These are phyloP conservation scores for Tanytarsus gracilentus DNA, from an alignment of 2,888 invertebrate species.

Conservation along the genomic window DNA sequence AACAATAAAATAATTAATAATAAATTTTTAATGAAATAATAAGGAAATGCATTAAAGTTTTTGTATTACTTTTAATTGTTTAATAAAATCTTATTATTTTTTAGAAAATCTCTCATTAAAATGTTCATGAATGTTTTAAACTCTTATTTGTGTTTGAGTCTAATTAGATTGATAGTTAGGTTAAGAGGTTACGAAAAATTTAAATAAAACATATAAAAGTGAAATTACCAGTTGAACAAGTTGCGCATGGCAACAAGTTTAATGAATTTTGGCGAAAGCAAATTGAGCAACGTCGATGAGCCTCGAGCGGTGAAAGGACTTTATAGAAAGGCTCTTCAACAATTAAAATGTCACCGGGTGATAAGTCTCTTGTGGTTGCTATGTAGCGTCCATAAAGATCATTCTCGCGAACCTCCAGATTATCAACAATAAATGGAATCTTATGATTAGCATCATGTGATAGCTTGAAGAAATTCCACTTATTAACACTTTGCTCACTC, in stretches of 20 bases:
- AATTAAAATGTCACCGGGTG: slow-evolving; percentile 65
- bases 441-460: slow-evolving; percentile 38
- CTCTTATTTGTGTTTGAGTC: too few relatives aligned
- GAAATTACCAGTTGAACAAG: slow-evolving; percentile 35
- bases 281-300: slow-evolving; percentile 41
- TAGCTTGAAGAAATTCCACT: slow-evolving; percentile 21
- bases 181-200: too few relatives aligned
- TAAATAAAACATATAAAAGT: not conserved
- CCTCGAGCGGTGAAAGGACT: slow-evolving; percentile 42
- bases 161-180: too few relatives aligned
- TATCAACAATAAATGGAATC: slow-evolving; percentile 54
- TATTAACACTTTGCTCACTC: not conserved
- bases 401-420: slow-evolving; percentile 50
- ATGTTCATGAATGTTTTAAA: too few relatives aligned
- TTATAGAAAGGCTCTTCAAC: slow-evolving; percentile 67
- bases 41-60: too few relatives aligned
- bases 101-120: too few relatives aligned
- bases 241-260: slow-evolving; percentile 41
- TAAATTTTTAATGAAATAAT: too few relatives aligned
- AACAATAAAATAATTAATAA: too few relatives aligned
- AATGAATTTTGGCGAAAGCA: slow-evolving; percentile 40
- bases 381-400: slow-evolving; percentile 60
- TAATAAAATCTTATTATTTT: too few relatives aligned
- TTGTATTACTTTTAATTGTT: too few relatives aligned
- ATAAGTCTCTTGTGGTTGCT: slow-evolving; percentile 55